Percentiles rank a stretch among this genome's conserved stretches.
Conservation (phyloP, 2,888 invertebrate genomes). For the Helicoverpa assulta region DNA sequence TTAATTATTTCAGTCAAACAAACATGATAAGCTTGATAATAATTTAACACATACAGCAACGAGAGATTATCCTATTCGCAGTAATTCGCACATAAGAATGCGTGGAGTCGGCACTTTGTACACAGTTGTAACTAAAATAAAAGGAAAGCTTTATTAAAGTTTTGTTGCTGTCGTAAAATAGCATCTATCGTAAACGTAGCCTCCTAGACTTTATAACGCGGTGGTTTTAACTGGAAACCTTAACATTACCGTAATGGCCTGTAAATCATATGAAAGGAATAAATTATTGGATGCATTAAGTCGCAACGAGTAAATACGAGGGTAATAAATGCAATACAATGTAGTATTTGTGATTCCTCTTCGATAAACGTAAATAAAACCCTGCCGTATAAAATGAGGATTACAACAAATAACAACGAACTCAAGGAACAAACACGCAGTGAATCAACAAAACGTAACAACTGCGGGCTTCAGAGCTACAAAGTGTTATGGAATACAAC, state of each 20-base stretch:
- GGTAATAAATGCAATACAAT: constrained; percentile 77
- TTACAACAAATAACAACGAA: constrained; percentile 18
- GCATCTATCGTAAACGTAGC: constrained; percentile 80
- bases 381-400: constrained; percentile 13
- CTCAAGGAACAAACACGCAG: constrained; percentile 25
- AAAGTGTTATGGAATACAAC: constrained; percentile 67
- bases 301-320: constrained; percentile 74
- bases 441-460: constrained; percentile 39
- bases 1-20: constrained; percentile 30
- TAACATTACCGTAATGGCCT: constrained; percentile 79
- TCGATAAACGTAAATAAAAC: constrained; percentile 39
- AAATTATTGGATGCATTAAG: constrained; percentile 83
- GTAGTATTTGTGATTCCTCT: constrained; percentile 65
- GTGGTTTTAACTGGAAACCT: constrained; percentile 79
- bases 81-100: constrained; percentile 19
- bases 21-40: constrained; percentile 35
- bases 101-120: constrained; percentile 60
- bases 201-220: constrained; percentile 80
- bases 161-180: constrained; percentile 79
- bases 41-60: constrained; percentile 26
- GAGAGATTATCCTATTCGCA: constrained; percentile 17
- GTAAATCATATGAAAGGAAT: constrained; percentile 84
- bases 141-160: constrained; percentile 72
- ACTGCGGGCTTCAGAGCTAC: constrained; percentile 36
- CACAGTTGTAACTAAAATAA: constrained; percentile 72